phyloP scores from a whole-genome alignment of 2,113 vertebrate genomes.

The Dromiciops gliroides region DNA sequence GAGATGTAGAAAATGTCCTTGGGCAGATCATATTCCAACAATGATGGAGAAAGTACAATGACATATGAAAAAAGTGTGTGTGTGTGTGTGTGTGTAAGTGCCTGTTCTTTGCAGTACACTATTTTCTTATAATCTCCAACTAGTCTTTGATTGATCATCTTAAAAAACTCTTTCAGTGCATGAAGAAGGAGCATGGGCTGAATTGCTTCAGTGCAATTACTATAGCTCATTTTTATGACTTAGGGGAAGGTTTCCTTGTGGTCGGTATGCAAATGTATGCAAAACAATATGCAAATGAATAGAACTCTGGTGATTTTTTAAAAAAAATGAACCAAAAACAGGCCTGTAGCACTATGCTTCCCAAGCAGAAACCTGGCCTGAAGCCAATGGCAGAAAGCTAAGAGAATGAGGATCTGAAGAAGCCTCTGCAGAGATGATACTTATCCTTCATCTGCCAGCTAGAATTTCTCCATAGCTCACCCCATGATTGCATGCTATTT shows the following conservation, averaged over 20 bases:
- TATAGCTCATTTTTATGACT: not conserved
- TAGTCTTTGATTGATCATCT: not conserved
- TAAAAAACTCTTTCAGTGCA: not conserved
- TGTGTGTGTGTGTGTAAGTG: not conserved
- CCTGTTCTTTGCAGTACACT: not conserved
- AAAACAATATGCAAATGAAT: not conserved
- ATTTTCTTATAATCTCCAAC: not conserved
- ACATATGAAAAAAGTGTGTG: not conserved
- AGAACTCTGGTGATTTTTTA: not conserved
- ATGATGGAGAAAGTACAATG: not conserved
- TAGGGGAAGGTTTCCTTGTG: not conserved
- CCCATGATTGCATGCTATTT: not conserved
- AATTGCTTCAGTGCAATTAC: not conserved
- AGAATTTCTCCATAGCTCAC: not conserved
- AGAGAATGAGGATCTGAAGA: constrained; percentile 72
- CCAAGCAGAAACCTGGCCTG: constrained; percentile 69
- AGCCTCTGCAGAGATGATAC: not conserved
- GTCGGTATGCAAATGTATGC: not conserved
- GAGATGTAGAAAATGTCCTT: not conserved
- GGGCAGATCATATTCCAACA: not conserved
- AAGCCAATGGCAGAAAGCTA: constrained; percentile 82
- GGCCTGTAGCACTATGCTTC: not conserved
- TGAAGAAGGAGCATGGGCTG: not conserved
- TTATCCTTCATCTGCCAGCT: not conserved
- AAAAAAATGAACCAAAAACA: not conserved